Conservation (phyloP, 2,797 vertebrate genomes). For the Lepidocolaptes lacrymiger region DNA sequence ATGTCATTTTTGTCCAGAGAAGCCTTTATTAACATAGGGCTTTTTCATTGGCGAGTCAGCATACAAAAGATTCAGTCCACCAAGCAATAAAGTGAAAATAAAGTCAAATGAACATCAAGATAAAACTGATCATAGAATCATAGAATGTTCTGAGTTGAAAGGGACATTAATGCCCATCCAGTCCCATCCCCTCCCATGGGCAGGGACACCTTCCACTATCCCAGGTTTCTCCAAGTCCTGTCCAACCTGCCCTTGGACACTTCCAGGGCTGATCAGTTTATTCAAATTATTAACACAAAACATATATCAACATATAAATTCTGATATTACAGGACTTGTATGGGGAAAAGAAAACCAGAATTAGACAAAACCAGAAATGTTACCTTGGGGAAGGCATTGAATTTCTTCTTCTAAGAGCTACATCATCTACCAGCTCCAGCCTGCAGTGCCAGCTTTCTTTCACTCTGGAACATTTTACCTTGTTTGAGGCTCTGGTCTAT, state of each 20-base stretch:
- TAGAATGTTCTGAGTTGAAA: neutral
- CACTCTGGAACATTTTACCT: neutral
- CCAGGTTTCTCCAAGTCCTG: neutral
- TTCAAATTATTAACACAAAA: neutral
- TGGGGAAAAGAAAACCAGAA: neutral
- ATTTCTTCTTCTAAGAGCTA: neutral
- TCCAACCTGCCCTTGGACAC: too few species aligned
- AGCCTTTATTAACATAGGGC: neutral
- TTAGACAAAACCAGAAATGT: neutral
- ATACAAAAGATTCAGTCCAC: too few species aligned
- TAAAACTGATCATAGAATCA: neutral
- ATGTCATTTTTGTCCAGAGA: neutral
- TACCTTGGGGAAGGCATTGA: neutral
- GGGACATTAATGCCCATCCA: too few species aligned
- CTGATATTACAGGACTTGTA: neutral
- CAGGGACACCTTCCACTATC: neutral
- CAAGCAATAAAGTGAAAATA: neutral
- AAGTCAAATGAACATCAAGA: neutral
- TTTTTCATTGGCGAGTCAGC: neutral
- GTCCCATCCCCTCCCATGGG: neutral
- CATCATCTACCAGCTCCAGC: neutral
- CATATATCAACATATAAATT: neutral
- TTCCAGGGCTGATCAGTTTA: neutral
- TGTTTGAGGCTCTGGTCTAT: neutral
- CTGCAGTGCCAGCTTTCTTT: neutral